A percentile compares a stretch with the other conserved stretches of the same genome.
Conservation (phyloP, 2,888 invertebrate genomes). For the Lycophotia porphyrea region DNA sequence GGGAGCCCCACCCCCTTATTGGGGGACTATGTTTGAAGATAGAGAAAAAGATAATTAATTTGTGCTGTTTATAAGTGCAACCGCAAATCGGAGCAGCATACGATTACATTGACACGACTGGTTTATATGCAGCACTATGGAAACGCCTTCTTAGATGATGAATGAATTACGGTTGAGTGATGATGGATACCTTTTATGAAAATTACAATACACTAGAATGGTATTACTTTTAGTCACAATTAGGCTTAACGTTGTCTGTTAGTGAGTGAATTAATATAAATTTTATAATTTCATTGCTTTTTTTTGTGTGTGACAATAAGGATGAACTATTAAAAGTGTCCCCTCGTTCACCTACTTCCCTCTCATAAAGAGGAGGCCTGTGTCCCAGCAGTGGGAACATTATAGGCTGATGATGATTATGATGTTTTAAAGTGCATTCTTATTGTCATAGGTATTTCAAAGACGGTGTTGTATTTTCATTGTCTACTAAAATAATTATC, state of each 20-base stretch:
- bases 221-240: not conserved
- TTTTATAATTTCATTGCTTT: not conserved
- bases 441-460: too few relatives aligned
- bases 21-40: constrained; percentile 22
- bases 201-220: not conserved
- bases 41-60: not conserved
- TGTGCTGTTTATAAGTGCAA: not conserved
- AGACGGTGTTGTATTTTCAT: too few relatives aligned
- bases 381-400: too few relatives aligned
- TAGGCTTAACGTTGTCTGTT: not conserved
- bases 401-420: too few relatives aligned
- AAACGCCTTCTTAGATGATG: not conserved
- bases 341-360: too few relatives aligned
- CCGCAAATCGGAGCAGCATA: too few relatives aligned
- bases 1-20: constrained; percentile 2
- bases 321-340: too few relatives aligned
- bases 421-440: too few relatives aligned
- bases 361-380: too few relatives aligned
- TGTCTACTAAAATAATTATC: too few relatives aligned
- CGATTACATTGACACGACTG: not conserved
- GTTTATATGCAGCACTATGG: not conserved
- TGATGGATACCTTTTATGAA: not conserved
- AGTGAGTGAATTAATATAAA: too few relatives aligned
- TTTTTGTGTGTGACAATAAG: too few relatives aligned
- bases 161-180: not conserved